Conservation (phyloP, 2,113 vertebrate species). For the Cathartes aura region DNA sequence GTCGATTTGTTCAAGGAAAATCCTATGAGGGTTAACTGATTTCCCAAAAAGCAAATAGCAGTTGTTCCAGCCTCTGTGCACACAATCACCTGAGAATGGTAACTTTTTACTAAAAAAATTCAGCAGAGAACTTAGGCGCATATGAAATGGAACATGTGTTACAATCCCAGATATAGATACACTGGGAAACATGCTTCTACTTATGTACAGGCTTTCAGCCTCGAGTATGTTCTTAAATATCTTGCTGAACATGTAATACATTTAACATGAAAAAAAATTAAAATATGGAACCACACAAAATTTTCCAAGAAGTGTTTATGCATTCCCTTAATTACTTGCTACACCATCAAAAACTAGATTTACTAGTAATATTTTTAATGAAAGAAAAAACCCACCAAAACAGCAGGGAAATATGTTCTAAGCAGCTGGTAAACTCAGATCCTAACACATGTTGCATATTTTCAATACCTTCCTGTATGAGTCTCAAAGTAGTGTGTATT, state of each 20-base stretch:
- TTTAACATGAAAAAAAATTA: not conserved
- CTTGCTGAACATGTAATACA: not conserved
- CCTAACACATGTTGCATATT: not conserved
- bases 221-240: not conserved
- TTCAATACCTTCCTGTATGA: not conserved
- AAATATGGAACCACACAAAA: not conserved
- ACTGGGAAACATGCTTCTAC: not conserved
- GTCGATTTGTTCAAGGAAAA: not conserved
- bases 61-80: not conserved
- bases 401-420: not conserved
- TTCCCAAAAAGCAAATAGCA: not conserved
- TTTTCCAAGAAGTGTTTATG: not conserved
- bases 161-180: not conserved
- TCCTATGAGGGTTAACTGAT: not conserved
- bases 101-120: not conserved
- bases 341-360: not conserved
- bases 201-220: not conserved
- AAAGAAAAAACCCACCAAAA: not conserved
- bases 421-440: conserved; percentile 5
- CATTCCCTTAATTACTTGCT: not conserved
- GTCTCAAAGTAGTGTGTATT: not conserved
- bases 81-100: not conserved
- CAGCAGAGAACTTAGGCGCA: not conserved
- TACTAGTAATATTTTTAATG: not conserved
- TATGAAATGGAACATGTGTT: not conserved